phyloP scores from a whole-genome alignment of 2,888 invertebrate species.

The Troides aeacus region DNA sequence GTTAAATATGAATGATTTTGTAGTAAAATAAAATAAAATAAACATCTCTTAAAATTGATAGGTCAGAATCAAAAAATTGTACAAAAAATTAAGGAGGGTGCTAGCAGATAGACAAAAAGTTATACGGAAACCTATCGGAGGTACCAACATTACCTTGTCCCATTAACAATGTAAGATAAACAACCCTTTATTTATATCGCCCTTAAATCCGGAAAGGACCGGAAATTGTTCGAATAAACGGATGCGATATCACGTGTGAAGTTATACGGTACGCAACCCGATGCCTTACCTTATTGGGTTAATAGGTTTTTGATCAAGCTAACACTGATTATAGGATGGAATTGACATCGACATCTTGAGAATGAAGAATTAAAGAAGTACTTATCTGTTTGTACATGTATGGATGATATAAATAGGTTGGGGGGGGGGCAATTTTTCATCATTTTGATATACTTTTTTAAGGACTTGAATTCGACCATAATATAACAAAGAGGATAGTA shows the following conservation, averaged over 20 bases:
- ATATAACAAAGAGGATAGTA: no score
- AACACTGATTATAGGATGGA: no score
- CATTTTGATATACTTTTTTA: no score
- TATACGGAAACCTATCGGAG: conserved; percentile 13
- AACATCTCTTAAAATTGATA: conserved; percentile 23
- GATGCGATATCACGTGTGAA: conserved; percentile 45
- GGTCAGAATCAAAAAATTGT: conserved; percentile 22
- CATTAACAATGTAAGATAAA: conserved; percentile 35
- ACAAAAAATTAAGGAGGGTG: conserved; percentile 3
- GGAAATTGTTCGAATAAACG: conserved; percentile 54
- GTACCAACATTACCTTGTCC: conserved; percentile 31
- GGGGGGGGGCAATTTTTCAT: no score
- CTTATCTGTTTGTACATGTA: no score
- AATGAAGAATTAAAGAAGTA: no score
- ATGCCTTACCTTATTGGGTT: conserved; percentile 36
- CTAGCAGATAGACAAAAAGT: conserved; percentile 21
- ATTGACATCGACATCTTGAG: no score
- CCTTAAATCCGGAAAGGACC: conserved; percentile 44
- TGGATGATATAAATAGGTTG: no score
- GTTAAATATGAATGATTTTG: no score
- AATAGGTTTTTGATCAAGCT: conserved; percentile 31
- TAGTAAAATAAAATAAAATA: no score
- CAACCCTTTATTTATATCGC: conserved; percentile 41
- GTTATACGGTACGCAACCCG: conserved; percentile 29
- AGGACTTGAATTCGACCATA: no score